Conservation (phyloP, 2,797 vertebrate genomes). For the Enteromius fasciolatus region DNA sequence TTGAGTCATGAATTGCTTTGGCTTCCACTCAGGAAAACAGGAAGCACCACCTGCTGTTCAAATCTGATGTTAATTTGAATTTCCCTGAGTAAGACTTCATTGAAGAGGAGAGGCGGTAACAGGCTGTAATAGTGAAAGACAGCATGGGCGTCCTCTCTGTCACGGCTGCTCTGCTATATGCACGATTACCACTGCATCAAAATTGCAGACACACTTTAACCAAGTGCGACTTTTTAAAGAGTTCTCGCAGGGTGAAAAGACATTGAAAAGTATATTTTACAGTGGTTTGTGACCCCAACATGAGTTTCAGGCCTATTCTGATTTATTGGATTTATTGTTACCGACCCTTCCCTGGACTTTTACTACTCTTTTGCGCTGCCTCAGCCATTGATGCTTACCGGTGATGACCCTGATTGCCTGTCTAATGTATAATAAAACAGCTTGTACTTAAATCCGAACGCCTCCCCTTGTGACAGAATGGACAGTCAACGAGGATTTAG, state of each 20-base stretch:
- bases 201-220: neutral
- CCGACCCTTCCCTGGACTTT: too few relatives aligned
- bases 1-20: conserved; percentile 55
- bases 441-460: too few relatives aligned
- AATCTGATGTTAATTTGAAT: conserved; percentile 46
- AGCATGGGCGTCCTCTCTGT: conserved; percentile 28
- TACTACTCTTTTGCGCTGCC: too few relatives aligned
- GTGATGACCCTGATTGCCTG: too few relatives aligned
- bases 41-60: conserved; percentile 56
- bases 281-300: conserved; percentile 2
- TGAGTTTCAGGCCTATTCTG: neutral
- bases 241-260: neutral
- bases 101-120: conserved; percentile 21
- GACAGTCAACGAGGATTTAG: too few relatives aligned
- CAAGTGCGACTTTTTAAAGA: neutral
- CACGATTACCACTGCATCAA: conserved; percentile 11
- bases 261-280: neutral
- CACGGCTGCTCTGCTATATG: conserved; percentile 12
- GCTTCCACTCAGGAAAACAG: conserved; percentile 50
- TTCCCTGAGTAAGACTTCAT: conserved; percentile 51
- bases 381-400: too few relatives aligned
- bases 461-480: too few relatives aligned
- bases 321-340: too few relatives aligned
- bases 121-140: conserved; percentile 28
- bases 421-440: too few relatives aligned